Conservation (phyloP, 2,113 vertebrate genomes). For the Alligator mississippiensis region DNA sequence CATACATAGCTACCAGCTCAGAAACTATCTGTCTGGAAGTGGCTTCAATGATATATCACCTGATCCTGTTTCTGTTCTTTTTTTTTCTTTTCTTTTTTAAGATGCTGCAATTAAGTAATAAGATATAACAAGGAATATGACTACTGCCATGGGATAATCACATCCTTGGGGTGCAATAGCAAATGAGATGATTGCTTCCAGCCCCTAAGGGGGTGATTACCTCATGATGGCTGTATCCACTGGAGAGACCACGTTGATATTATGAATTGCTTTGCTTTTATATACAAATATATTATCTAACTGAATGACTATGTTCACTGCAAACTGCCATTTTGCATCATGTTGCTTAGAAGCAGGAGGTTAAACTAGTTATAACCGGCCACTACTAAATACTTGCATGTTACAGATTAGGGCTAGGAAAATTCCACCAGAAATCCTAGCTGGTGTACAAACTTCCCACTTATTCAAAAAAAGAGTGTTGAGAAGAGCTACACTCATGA, state of each 20-base stretch:
- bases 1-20: slow-evolving; percentile 53
- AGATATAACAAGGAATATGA: slow-evolving; percentile 47
- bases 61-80: neutral
- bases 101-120: slow-evolving; percentile 45
- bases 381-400: accelerated
- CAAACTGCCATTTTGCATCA: slow-evolving; percentile 44
- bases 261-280: neutral
- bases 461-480: slow-evolving; percentile 5
- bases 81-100: neutral
- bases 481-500: neutral
- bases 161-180: slow-evolving; percentile 59
- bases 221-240: neutral
- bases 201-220: slow-evolving; percentile 40
- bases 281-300: slow-evolving; percentile 22
- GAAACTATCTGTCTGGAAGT: neutral
- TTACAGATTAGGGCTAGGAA: neutral
- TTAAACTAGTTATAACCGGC: neutral
- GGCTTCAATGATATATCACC: slow-evolving; percentile 47
- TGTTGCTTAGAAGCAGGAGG: neutral
- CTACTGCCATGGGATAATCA: slow-evolving; percentile 54
- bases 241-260: neutral
- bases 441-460: neutral
- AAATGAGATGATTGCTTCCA: slow-evolving; percentile 31
- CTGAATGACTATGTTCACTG: neutral
- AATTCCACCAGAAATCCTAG: slow-evolving; percentile 39